These are phyloP conservation scores for Hyperoodon ampullatus DNA, from an alignment of 2,113 vertebrate genomes.

Conservation along the genomic window DNA sequence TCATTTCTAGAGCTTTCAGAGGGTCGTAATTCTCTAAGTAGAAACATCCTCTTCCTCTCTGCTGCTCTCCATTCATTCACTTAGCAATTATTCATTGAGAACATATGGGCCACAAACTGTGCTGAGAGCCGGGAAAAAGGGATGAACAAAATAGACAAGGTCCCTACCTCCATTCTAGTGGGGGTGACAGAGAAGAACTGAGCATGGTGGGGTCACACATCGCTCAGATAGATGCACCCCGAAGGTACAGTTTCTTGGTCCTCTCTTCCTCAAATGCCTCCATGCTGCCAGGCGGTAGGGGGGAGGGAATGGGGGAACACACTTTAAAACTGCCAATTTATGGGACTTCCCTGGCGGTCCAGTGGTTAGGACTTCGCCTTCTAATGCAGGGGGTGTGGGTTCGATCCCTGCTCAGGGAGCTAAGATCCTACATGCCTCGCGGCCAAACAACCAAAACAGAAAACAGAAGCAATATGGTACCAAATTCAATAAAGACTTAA, in stretches of 20 bases:
- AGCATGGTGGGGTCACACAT: not conserved
- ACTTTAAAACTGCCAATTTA: fast-evolving
- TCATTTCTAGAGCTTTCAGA: not conserved
- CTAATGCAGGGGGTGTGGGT: too few species aligned
- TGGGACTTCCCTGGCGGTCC: too few species aligned
- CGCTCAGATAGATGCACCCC: not conserved
- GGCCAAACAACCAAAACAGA: too few species aligned
- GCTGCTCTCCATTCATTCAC: not conserved
- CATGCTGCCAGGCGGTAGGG: not conserved
- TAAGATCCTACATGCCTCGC: too few species aligned
- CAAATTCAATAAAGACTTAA: too few species aligned
- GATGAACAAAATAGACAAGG: not conserved
- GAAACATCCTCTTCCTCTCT: not conserved
- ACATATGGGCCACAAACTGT: not conserved
- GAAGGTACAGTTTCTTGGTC: not conserved
- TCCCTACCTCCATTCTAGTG: not conserved
- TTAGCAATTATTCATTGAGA: not conserved
- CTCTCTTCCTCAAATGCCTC: not conserved
- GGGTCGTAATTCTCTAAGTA: not conserved
- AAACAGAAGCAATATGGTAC: too few species aligned
- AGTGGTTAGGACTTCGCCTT: too few species aligned
- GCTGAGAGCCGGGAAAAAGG: not conserved
- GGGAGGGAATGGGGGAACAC: not conserved
- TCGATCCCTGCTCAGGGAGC: too few species aligned
- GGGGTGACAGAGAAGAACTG: not conserved